Base-by-base conservation (phyloP, 2,797 vertebrate species). In the Argentina silus region DNA sequence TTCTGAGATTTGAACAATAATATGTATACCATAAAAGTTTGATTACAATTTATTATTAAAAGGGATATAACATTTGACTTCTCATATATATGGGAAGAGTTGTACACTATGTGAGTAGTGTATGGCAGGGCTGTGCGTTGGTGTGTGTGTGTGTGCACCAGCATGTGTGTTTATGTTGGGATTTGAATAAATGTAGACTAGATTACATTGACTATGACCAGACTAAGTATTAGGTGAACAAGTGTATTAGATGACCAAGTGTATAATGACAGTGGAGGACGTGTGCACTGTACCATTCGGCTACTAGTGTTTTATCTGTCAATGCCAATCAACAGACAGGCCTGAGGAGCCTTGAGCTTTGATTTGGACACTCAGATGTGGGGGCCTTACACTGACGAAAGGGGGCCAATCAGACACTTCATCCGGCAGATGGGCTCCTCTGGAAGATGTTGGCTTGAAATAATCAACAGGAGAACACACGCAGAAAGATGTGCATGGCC, bases 261-360 rank as follows among this genome's bases (percentile, higher is more conserved):
- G 44, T 53, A 14, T 6, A 55, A 9, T 55, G 51, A n/a, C 15
- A n/a, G 5, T 15, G 51, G 12, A 55, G 51, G 5, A 55, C 1
- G 9, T 55, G 3, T 12, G 17, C 67, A 76, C 62, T 75, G 63
- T 45, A 14, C 8, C 62, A 15, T 36, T 36, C 1, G 8, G 9
- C 76, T 73, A 73, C 14, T 14, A 67, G 63, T 59, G 17, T 72
- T 76, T 69, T 64, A 6, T 62, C 62, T 78, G 6, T 78, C 55
- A 27, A 43, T 53, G 27, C 27, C 59, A 59, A 51, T 74, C 80
- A 42, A 44, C 12, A 61, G 72, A 65, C 80, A 84, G 43, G 0
- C 6, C 1, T 78, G 47, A 53, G 83, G 81, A 81, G 59, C 78
- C 73, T 67, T 45, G 72, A 78, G 81, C 63, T 77, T 76, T 85